Base-by-base conservation (phyloP, 1,140 invertebrate genomes). In the Camponotus floridanus region DNA sequence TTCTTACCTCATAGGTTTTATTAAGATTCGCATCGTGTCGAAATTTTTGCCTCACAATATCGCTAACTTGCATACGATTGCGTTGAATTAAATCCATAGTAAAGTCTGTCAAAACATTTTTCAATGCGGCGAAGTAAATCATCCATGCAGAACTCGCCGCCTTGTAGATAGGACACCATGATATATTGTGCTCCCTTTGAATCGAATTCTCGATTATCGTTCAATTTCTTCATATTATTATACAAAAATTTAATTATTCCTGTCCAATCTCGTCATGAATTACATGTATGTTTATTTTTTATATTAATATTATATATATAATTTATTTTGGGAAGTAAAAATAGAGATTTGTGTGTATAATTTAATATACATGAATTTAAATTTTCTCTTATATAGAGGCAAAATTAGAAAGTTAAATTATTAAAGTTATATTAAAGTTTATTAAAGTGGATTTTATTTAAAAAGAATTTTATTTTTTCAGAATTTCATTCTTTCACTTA, bases 151-250 rank as follows among this genome's bases (percentile, higher is more conserved):
- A 95, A 83, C 95, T 96, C 15, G 94, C 96, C 18, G 95, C 95
- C 93, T 96, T 96, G 85, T 96, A 96, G 62, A 96, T 92, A 13
- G 96, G 96, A 86, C 96, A 96, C 95, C 95, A 96, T 0, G 95
- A 95, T 64, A 96, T 79, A 42, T 93, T 91, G 76, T 95, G 92
- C 59, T 91, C 88, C 87, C 95, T 96, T 86, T 6, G 79, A 88
- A 88, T 33, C n/a, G 2, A 48, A 80, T 68, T 59, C 18, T 39
- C 11, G 26, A 65, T 80, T 55, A n/a, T 57, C 36, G 3, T 45
- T 31, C 1, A 31, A 71, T 21, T 71, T 71, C 26, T 15, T 70
- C 2, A 48, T n/a, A 48, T 48, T 68, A 0, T 36, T 1, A 36
- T 6, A 33, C 0, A 1, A 73, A 57, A 55, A 2, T 71, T 18